Conservation (phyloP, 2,113 vertebrate genomes). For the Myiozetetes cayanensis region DNA sequence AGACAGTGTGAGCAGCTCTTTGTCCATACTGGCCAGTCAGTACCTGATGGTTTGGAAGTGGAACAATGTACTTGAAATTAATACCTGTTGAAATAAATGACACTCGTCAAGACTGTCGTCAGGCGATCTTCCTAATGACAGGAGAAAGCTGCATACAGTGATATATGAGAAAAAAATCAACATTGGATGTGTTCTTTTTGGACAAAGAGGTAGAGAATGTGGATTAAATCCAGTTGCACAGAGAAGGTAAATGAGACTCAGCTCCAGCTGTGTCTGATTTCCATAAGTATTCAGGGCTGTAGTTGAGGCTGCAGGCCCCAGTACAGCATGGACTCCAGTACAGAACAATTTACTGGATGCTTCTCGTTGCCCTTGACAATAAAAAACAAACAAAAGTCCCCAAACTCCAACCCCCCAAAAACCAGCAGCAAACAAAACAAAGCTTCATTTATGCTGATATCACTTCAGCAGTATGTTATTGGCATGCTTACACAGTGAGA, state of each 20-base stretch:
- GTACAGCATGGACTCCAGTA: background rate
- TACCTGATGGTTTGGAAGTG: background rate
- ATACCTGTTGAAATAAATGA: background rate
- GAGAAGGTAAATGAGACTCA: background rate
- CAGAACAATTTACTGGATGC: background rate
- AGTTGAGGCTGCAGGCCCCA: background rate
- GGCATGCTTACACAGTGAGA: background rate
- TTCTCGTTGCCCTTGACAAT: background rate
- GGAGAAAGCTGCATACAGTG: background rate
- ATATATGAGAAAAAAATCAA: background rate
- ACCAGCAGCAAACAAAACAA: background rate
- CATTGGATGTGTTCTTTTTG: background rate
- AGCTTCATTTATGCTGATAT: background rate
- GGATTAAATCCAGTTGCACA: background rate
- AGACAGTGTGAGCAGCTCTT: background rate
- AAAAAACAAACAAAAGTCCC: background rate
- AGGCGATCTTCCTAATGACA: background rate
- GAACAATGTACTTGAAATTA: background rate
- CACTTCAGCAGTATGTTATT: slow-evolving; percentile 3
- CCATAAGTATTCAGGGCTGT: background rate
- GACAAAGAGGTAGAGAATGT: background rate
- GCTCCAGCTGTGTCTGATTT: slow-evolving; percentile 3
- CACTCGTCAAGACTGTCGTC: background rate
- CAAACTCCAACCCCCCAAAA: background rate
- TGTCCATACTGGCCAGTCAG: background rate